phyloP scores from a whole-genome alignment of 2,888 invertebrate species.

The Tricholauxania praeusta region DNA sequence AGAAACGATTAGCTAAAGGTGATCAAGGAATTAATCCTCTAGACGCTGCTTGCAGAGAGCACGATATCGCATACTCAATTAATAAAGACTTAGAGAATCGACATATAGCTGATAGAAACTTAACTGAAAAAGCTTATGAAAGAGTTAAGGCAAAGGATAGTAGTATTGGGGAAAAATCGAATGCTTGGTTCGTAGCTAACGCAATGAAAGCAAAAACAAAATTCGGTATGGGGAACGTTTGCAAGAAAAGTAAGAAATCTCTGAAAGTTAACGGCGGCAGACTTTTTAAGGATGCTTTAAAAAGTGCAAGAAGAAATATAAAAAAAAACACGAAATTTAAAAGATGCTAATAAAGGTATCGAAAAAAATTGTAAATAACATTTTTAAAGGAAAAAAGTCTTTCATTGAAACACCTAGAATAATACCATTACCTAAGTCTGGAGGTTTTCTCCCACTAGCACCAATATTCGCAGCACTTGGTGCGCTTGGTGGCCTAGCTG shows the following conservation, averaged over 20 bases:
- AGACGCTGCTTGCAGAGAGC: too few species aligned
- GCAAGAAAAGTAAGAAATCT: constrained; percentile 17
- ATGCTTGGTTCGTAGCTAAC: constrained; percentile 36
- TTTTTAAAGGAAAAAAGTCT: constrained; percentile 23
- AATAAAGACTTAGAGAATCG: too few species aligned
- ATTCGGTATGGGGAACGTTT: constrained; percentile 41
- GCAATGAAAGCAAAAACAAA: constrained; percentile 44
- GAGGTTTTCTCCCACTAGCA: constrained; percentile 58
- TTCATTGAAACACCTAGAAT: constrained; percentile 48
- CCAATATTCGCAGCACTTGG: constrained; percentile 56
- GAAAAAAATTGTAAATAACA: too few species aligned
- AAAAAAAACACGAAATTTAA: constrained; percentile 27
- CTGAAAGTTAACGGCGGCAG: constrained; percentile 17
- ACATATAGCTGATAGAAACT: constrained; percentile 22
- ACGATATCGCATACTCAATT: too few species aligned
- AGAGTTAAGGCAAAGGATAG: constrained; percentile 37
- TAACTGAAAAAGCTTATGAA: constrained; percentile 39
- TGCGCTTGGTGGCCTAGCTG: constrained; percentile 50
- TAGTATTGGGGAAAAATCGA: constrained; percentile 35
- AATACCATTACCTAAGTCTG: constrained; percentile 57
- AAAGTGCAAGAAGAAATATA: constrained; percentile 34
- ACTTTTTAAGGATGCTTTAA: constrained; percentile 31
- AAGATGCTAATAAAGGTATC: constrained; percentile 24
- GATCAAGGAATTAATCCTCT: too few species aligned
- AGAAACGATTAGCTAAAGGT: too few species aligned